These are phyloP conservation scores for Callorhinus ursinus DNA, from an alignment of 2,113 vertebrate species.

Conservation along the genomic window DNA sequence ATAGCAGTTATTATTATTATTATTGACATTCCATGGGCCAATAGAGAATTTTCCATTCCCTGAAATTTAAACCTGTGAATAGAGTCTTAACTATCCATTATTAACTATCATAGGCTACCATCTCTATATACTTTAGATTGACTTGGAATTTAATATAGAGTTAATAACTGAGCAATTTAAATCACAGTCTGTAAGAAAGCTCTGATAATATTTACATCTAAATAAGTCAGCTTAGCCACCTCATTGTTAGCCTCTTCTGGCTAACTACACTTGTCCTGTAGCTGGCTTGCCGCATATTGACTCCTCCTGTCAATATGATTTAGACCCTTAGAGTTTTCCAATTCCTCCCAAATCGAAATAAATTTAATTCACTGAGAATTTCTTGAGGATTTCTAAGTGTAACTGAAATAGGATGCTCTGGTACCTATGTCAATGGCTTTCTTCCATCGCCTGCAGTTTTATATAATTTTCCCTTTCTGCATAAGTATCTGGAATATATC, in stretches of 20 bases:
- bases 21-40: background rate
- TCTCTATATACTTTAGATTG: background rate
- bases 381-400: background rate
- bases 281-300: background rate
- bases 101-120: background rate
- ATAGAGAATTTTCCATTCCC: background rate
- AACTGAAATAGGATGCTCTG: background rate
- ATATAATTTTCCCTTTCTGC: background rate
- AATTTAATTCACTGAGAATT: background rate
- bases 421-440: background rate
- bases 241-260: background rate
- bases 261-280: background rate
- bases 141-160: background rate
- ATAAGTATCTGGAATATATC: background rate
- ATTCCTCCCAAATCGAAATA: background rate
- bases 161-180: background rate
- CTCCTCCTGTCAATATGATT: background rate
- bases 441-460: background rate
- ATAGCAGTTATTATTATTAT: background rate
- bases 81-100: background rate
- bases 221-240: background rate
- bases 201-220: background rate
- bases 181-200: background rate
- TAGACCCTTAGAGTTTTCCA: background rate
- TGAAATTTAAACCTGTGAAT: constrained; percentile 14